These are phyloP conservation scores for Egretta garzetta DNA, from an alignment of 2,113 vertebrate species.

Conservation along the genomic window DNA sequence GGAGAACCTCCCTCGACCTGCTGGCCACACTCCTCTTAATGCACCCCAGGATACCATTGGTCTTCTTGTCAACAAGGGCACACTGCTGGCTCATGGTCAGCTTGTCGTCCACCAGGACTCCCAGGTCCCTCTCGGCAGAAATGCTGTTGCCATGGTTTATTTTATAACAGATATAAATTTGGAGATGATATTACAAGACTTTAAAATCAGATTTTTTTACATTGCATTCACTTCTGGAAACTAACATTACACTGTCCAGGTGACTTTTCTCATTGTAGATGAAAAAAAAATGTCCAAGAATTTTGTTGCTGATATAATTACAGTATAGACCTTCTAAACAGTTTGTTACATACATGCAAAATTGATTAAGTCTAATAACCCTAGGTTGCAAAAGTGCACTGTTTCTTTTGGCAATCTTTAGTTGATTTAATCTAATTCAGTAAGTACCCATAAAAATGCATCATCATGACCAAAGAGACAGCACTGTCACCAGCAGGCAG, in stretches of 20 bases:
- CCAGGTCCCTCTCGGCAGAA: not conserved
- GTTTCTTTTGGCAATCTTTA: not conserved
- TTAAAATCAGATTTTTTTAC: slow-evolving; percentile 16
- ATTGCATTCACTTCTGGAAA: not conserved
- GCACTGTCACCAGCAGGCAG: not conserved
- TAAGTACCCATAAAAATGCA: not conserved
- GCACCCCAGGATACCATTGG: no score
- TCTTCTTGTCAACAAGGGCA: no score
- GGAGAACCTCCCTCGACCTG: no score
- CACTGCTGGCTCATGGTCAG: no score
- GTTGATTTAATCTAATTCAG: not conserved
- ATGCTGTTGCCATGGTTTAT: not conserved
- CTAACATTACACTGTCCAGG: not conserved
- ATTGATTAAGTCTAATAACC: not conserved
- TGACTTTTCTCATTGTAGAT: not conserved
- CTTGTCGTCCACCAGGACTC: no score
- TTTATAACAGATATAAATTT: not conserved
- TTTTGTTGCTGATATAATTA: slow-evolving; percentile 35
- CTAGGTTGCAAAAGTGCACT: not conserved
- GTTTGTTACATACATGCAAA: not conserved
- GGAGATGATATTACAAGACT: not conserved
- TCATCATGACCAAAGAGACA: not conserved
- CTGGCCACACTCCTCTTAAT: no score
- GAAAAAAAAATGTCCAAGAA: slow-evolving; percentile 15
- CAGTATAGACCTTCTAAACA: slow-evolving; percentile 3